These are phyloP conservation scores for Agonopterix arenella DNA, from an alignment of 2,888 invertebrate genomes.

Conservation along the genomic window DNA sequence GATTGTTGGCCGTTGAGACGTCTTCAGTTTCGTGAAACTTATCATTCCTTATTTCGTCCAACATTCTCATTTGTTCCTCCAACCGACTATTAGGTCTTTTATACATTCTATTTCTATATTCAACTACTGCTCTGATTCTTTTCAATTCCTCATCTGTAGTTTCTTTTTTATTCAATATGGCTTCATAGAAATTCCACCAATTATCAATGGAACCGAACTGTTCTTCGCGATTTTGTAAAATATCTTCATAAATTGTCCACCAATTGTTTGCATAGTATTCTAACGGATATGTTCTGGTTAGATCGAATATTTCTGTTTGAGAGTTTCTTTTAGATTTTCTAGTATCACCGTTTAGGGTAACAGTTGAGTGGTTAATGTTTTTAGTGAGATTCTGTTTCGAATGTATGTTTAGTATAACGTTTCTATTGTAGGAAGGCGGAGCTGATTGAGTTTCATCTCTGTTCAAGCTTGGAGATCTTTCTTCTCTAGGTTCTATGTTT, in stretches of 20 bases:
- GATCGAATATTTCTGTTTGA: slow-evolving; percentile 50
- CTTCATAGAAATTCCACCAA: slow-evolving; percentile 70
- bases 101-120: slow-evolving; percentile 32
- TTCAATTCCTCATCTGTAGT: slow-evolving; percentile 42
- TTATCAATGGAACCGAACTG: slow-evolving; percentile 69
- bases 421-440: slow-evolving; percentile 37
- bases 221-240: slow-evolving; percentile 55
- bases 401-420: slow-evolving; percentile 42
- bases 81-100: slow-evolving; percentile 49
- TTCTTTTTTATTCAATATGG: slow-evolving; percentile 45
- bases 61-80: slow-evolving; percentile 57
- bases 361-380: slow-evolving; percentile 39
- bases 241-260: slow-evolving; percentile 69
- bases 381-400: slow-evolving; percentile 34
- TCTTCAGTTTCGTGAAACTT: slow-evolving; percentile 54
- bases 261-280: slow-evolving; percentile 72
- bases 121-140: slow-evolving; percentile 40
- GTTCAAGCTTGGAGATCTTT: slow-evolving; percentile 21
- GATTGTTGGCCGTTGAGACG: slow-evolving; percentile 39
- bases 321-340: slow-evolving; percentile 32
- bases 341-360: slow-evolving; percentile 30
- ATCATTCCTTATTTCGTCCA: slow-evolving; percentile 54
- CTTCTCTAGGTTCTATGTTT: slow-evolving; percentile 30
- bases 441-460: slow-evolving; percentile 29
- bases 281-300: slow-evolving; percentile 58